phyloP scores from a whole-genome alignment of 92 coral and sea anemone genomes.

The Meandrina meandrites region DNA sequence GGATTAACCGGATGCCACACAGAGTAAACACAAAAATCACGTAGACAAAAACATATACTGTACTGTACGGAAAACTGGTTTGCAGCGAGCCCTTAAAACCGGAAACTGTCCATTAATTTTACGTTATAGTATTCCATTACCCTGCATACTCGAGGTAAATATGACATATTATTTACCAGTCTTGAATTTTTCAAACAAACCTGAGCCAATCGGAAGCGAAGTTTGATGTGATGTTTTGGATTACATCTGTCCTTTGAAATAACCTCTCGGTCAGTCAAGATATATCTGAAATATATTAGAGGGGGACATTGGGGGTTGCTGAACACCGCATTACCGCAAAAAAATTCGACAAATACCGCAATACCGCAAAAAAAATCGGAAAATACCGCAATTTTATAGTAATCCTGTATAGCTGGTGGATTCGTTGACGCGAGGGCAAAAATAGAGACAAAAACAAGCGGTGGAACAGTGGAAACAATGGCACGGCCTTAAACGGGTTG shows the following conservation, averaged over 20 bases:
- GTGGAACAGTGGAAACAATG: no score
- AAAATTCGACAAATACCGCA: no score
- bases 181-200: background rate
- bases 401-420: no score
- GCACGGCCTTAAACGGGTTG: no score
- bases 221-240: background rate
- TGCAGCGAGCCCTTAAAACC: background rate
- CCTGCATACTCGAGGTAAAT: background rate
- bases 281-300: background rate
- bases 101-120: background rate
- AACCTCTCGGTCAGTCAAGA: background rate
- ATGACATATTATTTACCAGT: background rate
- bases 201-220: background rate
- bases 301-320: no score
- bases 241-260: background rate
- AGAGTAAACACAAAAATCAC: background rate
- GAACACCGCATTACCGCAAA: no score
- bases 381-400: no score
- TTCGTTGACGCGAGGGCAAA: no score
- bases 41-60: background rate
- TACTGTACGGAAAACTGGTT: background rate
- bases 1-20: background rate
- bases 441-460: no score
- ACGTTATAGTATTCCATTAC: no score
- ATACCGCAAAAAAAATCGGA: no score